Base-by-base conservation (phyloP, 1,140 invertebrate species). In the Drosophila melanica region DNA sequence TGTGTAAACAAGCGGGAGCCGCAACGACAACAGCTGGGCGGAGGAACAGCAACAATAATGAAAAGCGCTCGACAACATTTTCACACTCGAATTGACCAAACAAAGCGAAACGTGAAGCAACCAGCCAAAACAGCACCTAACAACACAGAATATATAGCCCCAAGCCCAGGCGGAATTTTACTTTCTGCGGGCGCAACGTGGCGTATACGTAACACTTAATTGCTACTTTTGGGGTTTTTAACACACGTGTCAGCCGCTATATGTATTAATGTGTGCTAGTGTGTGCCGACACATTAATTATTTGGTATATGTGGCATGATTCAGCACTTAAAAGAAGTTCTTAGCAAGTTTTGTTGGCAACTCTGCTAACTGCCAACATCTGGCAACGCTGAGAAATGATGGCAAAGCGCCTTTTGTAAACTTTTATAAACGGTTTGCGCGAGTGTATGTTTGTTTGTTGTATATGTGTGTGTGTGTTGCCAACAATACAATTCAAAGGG, bases 61-160 rank as follows among this genome's bases (percentile, higher is more conserved):
- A 65, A 44, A 54, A 69, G 63, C 59, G 75, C 78, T 78, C 78
- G 59, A 87, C 70, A 82, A 79, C 75, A 82, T 86, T 87, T 86
- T 86, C 84, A 86, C 81, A 86, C 81, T 86, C 84, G 81, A 86
- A 82, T 82, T 86, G 79, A 86, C 81, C 81, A 86, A 86, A 86
- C 81, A 86, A 77, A 74, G 69, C 58, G 66, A 62, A 45, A 44
- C 54, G 63, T 35, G 64, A 20, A 55, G 59, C 67, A 63, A 63
- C 33, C 48, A 59, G 45, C 44, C 55, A 73, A 55, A 45, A 30
- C 69, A 51, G 39, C 69, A 51, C 35, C 59, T 44, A 39, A 33
- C 18, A 47, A 58, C 9, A 18, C 45, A 20, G 35, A n/a, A 35
- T 35, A 33, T 4, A 12, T 27, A 39, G 7, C n/a, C 41, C 47